A percentile compares a stretch with the other conserved stretches of the same genome.
Evolutionary conservation across 1,140 invertebrate species (phyloP).

Genomic region (Zophobas morio): DNA sequence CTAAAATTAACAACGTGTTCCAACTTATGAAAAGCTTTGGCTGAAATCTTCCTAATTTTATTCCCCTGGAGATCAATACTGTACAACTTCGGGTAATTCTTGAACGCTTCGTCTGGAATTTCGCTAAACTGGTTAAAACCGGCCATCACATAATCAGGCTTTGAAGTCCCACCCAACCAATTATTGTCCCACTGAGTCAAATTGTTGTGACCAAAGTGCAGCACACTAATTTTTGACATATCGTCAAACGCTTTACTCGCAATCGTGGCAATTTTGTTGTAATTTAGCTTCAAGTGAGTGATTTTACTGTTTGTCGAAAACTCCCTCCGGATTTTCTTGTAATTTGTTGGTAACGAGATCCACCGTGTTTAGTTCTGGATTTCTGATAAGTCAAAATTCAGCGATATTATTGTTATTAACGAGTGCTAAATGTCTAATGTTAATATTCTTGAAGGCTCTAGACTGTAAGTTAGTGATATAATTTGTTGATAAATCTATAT

Average conservation of each 20-base stretch:
- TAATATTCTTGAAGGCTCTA: neutral
- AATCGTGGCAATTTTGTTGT: constrained; percentile 51
- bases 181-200: constrained; percentile 47
- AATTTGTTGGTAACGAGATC: constrained; percentile 43
- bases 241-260: constrained; percentile 45
- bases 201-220: constrained; percentile 51
- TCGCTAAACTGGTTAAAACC: constrained; percentile 1
- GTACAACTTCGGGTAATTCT: constrained; percentile 15
- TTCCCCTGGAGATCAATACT: constrained; percentile 14
- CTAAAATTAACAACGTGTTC: constrained; percentile 10
- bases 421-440: constrained; percentile 1
- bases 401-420: neutral
- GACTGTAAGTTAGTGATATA: neutral
- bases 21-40: neutral
- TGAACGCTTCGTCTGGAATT: constrained; percentile 12
- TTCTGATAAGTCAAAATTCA: constrained; percentile 8
- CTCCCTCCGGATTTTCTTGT: constrained; percentile 45
- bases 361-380: constrained; percentile 40
- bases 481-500: neutral
- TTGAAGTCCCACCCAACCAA: constrained; percentile 46
- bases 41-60: constrained; percentile 3
- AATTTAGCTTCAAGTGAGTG: constrained; percentile 40
- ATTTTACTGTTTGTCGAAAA: constrained; percentile 46
- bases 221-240: constrained; percentile 37
- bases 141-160: constrained; percentile 1